These are phyloP conservation scores for Triplophysa yarkandensis DNA, from an alignment of 2,797 vertebrate species.

Conservation along the genomic window DNA sequence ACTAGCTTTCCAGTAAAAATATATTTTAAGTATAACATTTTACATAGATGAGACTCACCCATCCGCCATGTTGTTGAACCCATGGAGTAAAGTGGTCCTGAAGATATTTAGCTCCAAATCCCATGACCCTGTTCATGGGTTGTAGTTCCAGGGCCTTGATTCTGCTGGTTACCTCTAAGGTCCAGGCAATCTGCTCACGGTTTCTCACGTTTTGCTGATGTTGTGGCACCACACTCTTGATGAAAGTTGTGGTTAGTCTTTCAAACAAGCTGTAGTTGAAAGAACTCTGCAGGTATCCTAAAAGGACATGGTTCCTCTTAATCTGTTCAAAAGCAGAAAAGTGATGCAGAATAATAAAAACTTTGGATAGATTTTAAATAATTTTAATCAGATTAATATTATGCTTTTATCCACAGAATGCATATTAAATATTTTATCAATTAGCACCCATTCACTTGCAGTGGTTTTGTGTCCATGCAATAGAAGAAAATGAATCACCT, in stretches of 20 bases:
- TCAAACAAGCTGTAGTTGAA: conserved; percentile 58
- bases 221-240: conserved; percentile 20
- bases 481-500: no score
- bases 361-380: neutral
- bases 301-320: conserved; percentile 42
- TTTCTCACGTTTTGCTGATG: neutral
- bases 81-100: conserved; percentile 56
- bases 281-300: conserved; percentile 38
- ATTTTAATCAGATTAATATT: no score
- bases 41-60: no score
- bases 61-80: conserved; percentile 63
- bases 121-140: conserved; percentile 58
- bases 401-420: no score
- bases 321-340: conserved; percentile 48
- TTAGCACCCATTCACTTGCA: no score
- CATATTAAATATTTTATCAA: no score
- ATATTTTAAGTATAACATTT: no score
- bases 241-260: conserved; percentile 45
- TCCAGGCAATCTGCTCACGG: conserved; percentile 57
- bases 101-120: conserved; percentile 58
- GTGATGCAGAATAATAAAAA: neutral
- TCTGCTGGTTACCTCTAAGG: conserved; percentile 65
- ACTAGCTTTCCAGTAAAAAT: neutral
- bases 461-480: no score
- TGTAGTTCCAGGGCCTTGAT: conserved; percentile 51